These are phyloP conservation scores for Lumbricus terrestris DNA, from an alignment of 2,888 invertebrate species.

Conservation along the genomic window DNA sequence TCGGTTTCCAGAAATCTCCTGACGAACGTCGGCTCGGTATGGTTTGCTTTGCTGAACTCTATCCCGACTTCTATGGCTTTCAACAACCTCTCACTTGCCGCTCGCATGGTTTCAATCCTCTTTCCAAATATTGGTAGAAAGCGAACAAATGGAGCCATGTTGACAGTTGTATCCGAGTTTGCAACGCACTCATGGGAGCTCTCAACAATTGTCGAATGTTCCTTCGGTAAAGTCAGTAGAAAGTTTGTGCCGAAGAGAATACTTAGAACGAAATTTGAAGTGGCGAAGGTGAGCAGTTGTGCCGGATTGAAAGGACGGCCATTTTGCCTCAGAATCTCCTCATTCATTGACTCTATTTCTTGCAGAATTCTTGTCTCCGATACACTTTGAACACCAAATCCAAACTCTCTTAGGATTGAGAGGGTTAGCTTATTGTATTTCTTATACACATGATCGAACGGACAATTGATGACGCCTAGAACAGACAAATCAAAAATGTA, in stretches of 20 bases:
- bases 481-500: too few species aligned
- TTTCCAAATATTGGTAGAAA: not conserved
- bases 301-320: not conserved
- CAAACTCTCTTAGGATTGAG: constrained; percentile 26
- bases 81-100: not conserved
- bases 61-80: not conserved
- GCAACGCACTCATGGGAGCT: not conserved
- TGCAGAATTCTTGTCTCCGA: constrained; percentile 25
- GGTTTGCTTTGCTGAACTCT: not conserved
- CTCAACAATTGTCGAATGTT: not conserved
- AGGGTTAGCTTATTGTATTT: constrained; percentile 19
- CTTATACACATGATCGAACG: constrained; percentile 21
- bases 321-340: not conserved
- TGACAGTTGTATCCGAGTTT: not conserved
- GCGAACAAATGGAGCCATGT: not conserved
- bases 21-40: not conserved
- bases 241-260: not conserved
- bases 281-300: not conserved
- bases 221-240: not conserved
- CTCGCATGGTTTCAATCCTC: not conserved
- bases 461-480: not conserved
- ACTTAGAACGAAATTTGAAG: not conserved
- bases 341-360: not conserved
- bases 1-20: not conserved
- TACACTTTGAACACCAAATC: constrained; percentile 20